Evolutionary conservation across 2,888 invertebrate genomes (phyloP).

Genomic region (Melieria picta): DNA sequence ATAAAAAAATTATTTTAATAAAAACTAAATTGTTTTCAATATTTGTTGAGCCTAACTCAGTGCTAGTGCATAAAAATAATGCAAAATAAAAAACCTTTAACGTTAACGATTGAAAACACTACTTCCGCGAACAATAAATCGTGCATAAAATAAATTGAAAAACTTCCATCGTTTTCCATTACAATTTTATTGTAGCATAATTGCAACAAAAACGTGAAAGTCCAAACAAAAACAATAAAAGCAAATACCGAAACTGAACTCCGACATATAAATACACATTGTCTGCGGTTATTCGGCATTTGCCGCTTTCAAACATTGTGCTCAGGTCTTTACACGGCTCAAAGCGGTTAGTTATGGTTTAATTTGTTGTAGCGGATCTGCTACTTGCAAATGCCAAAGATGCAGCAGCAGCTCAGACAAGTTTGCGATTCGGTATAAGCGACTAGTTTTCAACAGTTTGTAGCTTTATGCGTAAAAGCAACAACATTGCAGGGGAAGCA

Average conservation of each 20-base stretch:
- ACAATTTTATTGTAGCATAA: background rate
- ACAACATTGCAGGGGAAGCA: background rate
- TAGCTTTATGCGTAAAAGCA: background rate
- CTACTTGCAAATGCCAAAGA: no score
- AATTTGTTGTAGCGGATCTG: background rate
- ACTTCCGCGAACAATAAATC: conserved; percentile 6
- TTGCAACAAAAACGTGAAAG: background rate
- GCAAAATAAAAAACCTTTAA: background rate
- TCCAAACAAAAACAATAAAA: background rate
- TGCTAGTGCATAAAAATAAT: background rate
- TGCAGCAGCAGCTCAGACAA: no score
- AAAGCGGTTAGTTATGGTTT: background rate
- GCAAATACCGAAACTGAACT: background rate
- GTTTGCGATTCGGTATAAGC: no score
- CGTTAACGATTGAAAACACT: background rate
- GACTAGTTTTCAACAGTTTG: background rate
- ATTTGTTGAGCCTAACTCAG: background rate
- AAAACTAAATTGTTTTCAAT: background rate
- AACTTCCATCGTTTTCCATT: background rate
- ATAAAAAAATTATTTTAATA: background rate
- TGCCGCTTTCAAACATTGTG: no score
- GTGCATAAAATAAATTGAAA: conserved; percentile 16
- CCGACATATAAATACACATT: background rate
- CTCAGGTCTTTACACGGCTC: background rate
- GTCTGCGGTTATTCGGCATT: no score